phyloP scores from a whole-genome alignment of 2,113 vertebrate species.

The Saccopteryx leptura region DNA sequence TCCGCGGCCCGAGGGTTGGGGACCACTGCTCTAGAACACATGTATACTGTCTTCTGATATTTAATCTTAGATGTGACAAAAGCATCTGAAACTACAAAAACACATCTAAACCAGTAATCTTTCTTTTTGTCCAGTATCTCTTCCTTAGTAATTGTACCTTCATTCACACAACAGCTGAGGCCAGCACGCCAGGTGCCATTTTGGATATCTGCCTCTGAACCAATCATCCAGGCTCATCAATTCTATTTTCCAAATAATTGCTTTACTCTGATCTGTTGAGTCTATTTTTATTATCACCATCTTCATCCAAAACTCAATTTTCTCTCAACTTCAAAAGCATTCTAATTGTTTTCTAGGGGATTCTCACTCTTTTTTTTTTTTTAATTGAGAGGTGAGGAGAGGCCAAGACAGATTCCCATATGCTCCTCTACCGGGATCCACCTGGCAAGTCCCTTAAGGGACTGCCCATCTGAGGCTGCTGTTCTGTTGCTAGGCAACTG shows the following conservation, averaged over 20 bases:
- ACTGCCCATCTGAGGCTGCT: too few relatives aligned
- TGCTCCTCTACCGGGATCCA: too few relatives aligned
- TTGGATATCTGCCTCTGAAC: neutral
- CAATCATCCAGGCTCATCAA: neutral
- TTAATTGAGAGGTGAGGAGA: too few relatives aligned
- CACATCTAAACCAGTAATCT: neutral
- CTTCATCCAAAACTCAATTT: neutral
- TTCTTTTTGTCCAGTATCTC: neutral
- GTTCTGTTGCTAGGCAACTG: too few relatives aligned
- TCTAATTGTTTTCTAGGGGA: neutral
- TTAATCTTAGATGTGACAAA: neutral
- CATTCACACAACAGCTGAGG: neutral
- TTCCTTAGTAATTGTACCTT: neutral
- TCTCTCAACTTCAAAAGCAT: neutral
- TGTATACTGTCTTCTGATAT: neutral
- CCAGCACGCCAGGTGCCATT: neutral
- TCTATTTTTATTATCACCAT: neutral
- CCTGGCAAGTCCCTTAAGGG: too few relatives aligned
- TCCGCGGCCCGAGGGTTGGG: too few relatives aligned
- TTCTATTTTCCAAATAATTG: conserved; percentile 23
- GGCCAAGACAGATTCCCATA: too few relatives aligned
- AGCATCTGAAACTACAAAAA: neutral
- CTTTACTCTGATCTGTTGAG: neutral
- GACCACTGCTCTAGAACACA: neutral
- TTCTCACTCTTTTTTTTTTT: neutral